Percentiles rank a stretch among this genome's conserved stretches.
phyloP scores from a whole-genome alignment of 2,797 vertebrate genomes.

The Chrysocyon brachyurus region DNA sequence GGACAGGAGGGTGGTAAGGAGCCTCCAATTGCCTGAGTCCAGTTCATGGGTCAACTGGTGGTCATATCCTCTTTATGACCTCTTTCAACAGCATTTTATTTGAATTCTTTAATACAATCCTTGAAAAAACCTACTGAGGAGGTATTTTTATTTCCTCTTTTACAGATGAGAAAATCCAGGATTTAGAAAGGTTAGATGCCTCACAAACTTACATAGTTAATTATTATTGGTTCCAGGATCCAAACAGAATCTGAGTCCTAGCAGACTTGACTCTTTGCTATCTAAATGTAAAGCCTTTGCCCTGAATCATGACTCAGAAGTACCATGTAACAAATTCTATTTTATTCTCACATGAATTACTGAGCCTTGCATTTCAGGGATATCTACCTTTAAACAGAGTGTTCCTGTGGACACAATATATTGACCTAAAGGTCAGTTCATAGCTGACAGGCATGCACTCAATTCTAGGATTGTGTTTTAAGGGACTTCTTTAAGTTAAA shows the following conservation, averaged over 20 bases:
- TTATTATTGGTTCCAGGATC: not conserved
- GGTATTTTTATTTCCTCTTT: not conserved
- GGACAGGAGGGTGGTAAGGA: not conserved
- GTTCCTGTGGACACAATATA: not conserved
- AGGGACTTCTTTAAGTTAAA: not conserved
- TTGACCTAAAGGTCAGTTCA: not conserved
- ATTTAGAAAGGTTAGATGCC: not conserved
- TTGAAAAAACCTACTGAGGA: not conserved
- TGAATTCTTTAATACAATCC: not conserved
- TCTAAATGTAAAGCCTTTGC: not conserved
- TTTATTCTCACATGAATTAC: not conserved
- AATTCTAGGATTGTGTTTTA: conserved; percentile 3
- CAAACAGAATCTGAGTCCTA: not conserved
- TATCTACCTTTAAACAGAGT: not conserved
- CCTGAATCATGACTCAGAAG: not conserved
- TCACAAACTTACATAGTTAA: not conserved
- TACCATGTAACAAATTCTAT: not conserved
- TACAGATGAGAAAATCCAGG: not conserved
- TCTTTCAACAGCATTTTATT: not conserved
- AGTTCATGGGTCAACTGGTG: not conserved
- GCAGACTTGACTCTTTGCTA: not conserved
- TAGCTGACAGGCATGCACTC: not conserved
- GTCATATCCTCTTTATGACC: not conserved
- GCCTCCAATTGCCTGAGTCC: not conserved
- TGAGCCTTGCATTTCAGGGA: not conserved